Base-by-base conservation (phyloP, 1,140 invertebrate species). In the Hycleus phaleratus region DNA sequence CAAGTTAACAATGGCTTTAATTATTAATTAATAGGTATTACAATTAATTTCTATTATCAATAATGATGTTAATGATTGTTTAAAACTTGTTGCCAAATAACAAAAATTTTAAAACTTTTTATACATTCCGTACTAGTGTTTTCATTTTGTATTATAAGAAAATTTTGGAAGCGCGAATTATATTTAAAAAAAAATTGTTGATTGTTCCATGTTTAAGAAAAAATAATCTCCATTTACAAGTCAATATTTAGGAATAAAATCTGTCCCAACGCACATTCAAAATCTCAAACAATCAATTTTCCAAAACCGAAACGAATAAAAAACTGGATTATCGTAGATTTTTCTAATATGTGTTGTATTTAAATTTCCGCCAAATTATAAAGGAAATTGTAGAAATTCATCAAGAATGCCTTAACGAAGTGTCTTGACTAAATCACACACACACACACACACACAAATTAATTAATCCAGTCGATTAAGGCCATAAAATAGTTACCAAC, bases 51-150 rank as follows among this genome's bases (percentile, higher is more conserved):
- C 18, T 18, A 18, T 7, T 32, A 32, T 7, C 7, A 32, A 5
- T 32, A 32, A 32, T 32, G 7, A 32, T 32, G 7, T 5, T 32
- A 32, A 4, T 32, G 54, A 61, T 57, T 61, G 54, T 66, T 63
- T 64, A 61, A 61, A 68, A 64, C 58, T 60, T 67, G 65, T 71
- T 72, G 72, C 72, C 72, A 73, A 73, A 73, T 73, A 73, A 73
- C 71, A 71, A 63, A 51, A 58, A 56, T 66, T 67, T 68, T 64
- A 70, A 63, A 61, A 67, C 59, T 65, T 61, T 64, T 61, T 64
- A 69, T 67, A 72, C 71, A 73, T 73, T 73, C 71, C 71, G 68
- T 70, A 71, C 56, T 59, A 61, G 60, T 62, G 62, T 67, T 69
- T 68, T 66, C 64, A 59, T 58, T 59, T 58, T 53, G 49, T 52